A percentile compares a stretch with the other conserved stretches of the same genome.
Evolutionary conservation across 2,888 invertebrate species (phyloP).

Genomic region (Cloeon dipterum): DNA sequence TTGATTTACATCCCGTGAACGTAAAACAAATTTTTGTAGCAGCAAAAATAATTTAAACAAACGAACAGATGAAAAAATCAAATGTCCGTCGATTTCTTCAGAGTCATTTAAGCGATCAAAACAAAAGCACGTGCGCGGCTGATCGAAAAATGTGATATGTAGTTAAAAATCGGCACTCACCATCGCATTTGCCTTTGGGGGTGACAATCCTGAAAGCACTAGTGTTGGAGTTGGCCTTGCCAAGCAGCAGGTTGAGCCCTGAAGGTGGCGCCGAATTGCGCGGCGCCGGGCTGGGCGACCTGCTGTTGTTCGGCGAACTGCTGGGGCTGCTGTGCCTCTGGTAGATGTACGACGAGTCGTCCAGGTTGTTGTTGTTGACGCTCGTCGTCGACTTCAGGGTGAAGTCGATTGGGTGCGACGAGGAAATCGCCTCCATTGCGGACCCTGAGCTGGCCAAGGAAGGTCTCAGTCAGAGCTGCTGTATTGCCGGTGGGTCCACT

Average conservation of each 20-base stretch:
- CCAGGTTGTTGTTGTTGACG: background rate
- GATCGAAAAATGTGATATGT: background rate
- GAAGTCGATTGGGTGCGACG: background rate
- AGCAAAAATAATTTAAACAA: no score
- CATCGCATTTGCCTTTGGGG: conserved; percentile 24
- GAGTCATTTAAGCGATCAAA: no score
- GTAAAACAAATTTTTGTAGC: no score
- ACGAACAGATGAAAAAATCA: background rate
- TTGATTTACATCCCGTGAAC: no score
- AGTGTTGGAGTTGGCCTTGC: conserved; percentile 5
- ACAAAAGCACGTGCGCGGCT: no score
- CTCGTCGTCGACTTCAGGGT: background rate
- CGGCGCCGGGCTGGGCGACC: background rate
- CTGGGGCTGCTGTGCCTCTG: background rate
- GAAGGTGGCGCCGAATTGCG: background rate
- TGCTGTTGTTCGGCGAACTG: background rate
- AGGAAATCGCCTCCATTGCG: background rate
- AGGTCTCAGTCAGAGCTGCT: no score
- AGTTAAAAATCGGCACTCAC: background rate
- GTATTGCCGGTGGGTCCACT: no score
- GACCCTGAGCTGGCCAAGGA: no score
- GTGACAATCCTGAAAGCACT: conserved; percentile 45
- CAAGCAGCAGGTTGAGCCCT: background rate
- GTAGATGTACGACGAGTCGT: background rate
- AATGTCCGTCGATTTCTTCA: background rate